Base-by-base conservation (phyloP, 2,113 vertebrate species). In the Fulmarus glacialis region DNA sequence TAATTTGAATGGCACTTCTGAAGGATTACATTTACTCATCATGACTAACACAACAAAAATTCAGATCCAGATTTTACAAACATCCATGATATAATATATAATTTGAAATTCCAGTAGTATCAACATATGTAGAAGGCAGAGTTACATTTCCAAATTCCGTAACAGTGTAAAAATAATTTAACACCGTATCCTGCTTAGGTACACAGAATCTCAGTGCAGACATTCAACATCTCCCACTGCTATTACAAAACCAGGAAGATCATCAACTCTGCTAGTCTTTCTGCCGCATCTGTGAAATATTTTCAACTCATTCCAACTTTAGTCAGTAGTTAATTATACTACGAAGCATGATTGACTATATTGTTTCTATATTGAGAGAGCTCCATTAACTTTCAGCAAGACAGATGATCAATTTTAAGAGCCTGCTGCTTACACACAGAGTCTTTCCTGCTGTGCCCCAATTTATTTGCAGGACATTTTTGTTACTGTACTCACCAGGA, bases 311-410 rank as follows among this genome's bases (percentile, higher is more conserved):
- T 95, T 96, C 70, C 78, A 93, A 80, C 74, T 94, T 96, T 88
- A 96, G 81, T 89, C 78, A 82, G 93, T 87, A 91, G 77, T 95
- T 96, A 97, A 96, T 96, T 96, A 97, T 85, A 77, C 62, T 58
- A 89, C 0, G 5, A 96, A 87, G 66, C 62, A 82, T 96, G 94
- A 97, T 94, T 97, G 94, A 96, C 93, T 96, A 64, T 91, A 96
- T 91, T 95, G 81, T 95, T 96, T 89, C 96, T 97, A 95, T 96
- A 96, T 79, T 93, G 94, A 97, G 95, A 97, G 89, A 96, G 91
- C 53, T 80, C 78, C 93, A 97, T 96, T 97, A 96, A 93, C 93
- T 97, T 97, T 94, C 91, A 95, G 81, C 55, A 91, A 95, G 95
- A 96, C 91, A 95, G 73, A 95, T 85, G 87, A 97, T 97, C 93